These are phyloP conservation scores for Drosophila affinis DNA, from an alignment of 2,888 invertebrate genomes.

Conservation along the genomic window DNA sequence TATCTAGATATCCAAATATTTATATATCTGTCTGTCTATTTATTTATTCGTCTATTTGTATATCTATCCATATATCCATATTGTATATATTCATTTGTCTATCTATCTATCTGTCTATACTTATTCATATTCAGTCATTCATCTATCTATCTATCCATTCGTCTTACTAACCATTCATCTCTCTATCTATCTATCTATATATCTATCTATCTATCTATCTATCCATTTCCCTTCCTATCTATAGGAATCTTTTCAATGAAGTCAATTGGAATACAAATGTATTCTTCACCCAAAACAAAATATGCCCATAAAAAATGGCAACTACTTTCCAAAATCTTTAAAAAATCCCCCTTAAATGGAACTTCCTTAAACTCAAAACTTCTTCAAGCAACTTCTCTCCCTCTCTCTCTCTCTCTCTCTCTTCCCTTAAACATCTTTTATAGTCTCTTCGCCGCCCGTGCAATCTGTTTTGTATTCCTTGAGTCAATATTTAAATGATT, in stretches of 20 bases:
- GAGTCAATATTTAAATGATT: conserved; percentile 29
- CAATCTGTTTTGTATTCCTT: neutral
- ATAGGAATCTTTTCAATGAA: too few species aligned
- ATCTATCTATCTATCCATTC: neutral
- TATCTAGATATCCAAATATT: neutral
- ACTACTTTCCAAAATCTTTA: neutral
- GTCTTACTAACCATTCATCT: neutral
- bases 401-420: neutral
- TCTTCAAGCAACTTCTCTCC: neutral
- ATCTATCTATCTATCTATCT: too few species aligned
- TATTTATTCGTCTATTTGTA: too few species aligned
- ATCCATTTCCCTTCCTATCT: too few species aligned
- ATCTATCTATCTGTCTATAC: too few species aligned
- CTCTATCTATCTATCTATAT: neutral
- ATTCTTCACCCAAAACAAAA: too few species aligned
- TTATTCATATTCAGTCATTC: too few species aligned
- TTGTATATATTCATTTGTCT: too few species aligned
- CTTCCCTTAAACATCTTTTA: neutral
- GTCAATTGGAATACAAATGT: too few species aligned
- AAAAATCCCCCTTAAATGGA: neutral
- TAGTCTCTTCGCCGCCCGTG: neutral
- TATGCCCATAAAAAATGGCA: too few species aligned
- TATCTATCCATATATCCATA: too few species aligned
- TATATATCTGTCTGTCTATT: neutral
- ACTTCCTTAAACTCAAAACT: neutral